These are phyloP conservation scores for Dicrostonyx torquatus DNA, from an alignment of 2,797 vertebrate species.

Conservation along the genomic window DNA sequence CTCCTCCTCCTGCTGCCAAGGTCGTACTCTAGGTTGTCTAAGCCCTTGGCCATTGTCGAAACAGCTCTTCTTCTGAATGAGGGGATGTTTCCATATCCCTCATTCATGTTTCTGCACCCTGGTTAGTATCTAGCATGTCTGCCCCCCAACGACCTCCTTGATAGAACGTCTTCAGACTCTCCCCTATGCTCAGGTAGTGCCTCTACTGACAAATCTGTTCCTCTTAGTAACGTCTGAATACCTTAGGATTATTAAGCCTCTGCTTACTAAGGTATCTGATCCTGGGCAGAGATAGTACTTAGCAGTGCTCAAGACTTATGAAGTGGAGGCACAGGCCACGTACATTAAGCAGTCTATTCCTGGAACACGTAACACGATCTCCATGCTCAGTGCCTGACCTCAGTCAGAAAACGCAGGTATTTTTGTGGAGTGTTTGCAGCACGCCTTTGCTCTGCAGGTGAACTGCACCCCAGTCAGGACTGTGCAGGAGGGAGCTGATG, in stretches of 20 bases:
- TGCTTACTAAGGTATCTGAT: background rate
- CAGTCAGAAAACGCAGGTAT: background rate
- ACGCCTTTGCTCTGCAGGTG: background rate
- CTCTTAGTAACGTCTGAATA: background rate
- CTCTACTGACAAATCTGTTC: background rate
- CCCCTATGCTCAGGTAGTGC: background rate
- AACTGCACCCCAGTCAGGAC: background rate
- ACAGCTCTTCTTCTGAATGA: background rate
- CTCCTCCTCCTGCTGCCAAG: background rate
- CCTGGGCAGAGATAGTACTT: background rate
- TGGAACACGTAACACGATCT: background rate
- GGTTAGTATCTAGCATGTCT: background rate
- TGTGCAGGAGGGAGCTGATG: background rate
- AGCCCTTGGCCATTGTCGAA: background rate
- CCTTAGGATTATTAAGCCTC: background rate
- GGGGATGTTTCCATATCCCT: background rate
- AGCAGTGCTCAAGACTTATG: background rate
- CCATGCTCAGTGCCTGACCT: background rate
- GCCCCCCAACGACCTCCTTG: background rate
- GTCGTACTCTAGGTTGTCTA: background rate
- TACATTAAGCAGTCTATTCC: background rate
- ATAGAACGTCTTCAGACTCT: background rate
- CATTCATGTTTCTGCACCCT: background rate
- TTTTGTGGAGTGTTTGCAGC: background rate
- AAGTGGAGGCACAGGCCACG: background rate